These are phyloP conservation scores for Acromyrmex echinatior DNA, from an alignment of 1,140 invertebrate genomes.

Conservation along the genomic window DNA sequence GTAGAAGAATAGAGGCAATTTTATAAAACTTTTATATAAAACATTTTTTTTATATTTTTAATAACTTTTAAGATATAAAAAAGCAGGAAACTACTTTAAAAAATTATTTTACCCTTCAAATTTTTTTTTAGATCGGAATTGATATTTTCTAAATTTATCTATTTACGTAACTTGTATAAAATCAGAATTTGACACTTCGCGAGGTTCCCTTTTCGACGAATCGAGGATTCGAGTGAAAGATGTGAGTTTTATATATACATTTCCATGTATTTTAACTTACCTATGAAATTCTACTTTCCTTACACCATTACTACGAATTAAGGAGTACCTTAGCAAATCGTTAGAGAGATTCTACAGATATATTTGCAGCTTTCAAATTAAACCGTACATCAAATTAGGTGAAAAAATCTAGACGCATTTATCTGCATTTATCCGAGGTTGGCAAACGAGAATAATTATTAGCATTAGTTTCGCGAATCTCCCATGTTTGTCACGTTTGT, in stretches of 20 bases:
- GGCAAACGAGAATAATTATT: conserved; percentile 23
- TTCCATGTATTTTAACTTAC: background rate
- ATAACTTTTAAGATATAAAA: too few relatives aligned
- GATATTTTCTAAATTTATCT: too few relatives aligned
- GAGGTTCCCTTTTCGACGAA: background rate
- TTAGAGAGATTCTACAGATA: background rate
- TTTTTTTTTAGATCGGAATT: too few relatives aligned
- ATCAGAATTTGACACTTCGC: too few relatives aligned
- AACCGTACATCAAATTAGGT: background rate
- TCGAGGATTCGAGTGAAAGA: background rate
- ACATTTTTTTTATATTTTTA: too few relatives aligned
- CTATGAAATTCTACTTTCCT: background rate
- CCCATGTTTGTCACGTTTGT: conserved; percentile 13
- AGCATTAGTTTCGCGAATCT: background rate
- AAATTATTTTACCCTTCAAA: too few relatives aligned
- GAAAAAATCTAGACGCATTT: background rate
- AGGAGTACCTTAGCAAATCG: background rate
- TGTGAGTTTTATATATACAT: background rate
- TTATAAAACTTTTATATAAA: too few relatives aligned
- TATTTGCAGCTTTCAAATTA: background rate
- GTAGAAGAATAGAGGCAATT: too few relatives aligned
- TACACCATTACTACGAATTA: background rate
- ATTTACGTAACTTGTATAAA: too few relatives aligned
- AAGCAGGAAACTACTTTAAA: too few relatives aligned
- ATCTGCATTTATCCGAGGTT: background rate